phyloP scores from a whole-genome alignment of 2,113 vertebrate genomes.

The Notothenia coriiceps region DNA sequence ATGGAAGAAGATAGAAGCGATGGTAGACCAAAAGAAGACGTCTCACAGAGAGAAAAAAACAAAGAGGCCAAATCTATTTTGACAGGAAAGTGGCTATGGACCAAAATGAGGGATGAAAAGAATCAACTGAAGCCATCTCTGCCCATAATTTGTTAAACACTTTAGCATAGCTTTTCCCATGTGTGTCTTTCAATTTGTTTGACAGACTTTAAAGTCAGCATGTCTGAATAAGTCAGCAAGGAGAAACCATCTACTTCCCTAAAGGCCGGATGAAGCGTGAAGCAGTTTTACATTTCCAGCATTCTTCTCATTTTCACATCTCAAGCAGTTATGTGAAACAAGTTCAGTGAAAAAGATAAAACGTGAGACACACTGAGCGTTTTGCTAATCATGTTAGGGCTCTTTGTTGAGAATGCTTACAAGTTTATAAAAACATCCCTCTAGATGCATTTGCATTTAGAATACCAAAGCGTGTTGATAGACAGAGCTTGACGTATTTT shows the following conservation, averaged over 20 bases:
- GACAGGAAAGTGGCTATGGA: constrained; percentile 64
- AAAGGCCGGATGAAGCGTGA: constrained; percentile 12
- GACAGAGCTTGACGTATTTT: background rate
- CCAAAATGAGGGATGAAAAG: constrained; percentile 61
- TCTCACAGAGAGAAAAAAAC: constrained; percentile 52
- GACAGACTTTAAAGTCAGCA: constrained; percentile 63
- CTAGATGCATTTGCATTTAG: background rate
- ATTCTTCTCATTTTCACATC: constrained; percentile 13
- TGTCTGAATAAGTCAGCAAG: constrained; percentile 60
- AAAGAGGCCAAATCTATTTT: constrained; percentile 62
- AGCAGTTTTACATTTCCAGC: constrained; percentile 24
- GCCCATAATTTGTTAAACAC: constrained; percentile 73
- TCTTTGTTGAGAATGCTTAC: background rate
- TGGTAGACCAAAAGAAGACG: constrained; percentile 42
- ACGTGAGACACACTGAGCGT: background rate
- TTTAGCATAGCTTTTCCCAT: constrained; percentile 58
- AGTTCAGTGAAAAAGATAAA: background rate
- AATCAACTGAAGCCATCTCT: constrained; percentile 53
- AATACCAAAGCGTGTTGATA: background rate
- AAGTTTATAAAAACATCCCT: constrained; percentile 4
- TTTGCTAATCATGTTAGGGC: background rate
- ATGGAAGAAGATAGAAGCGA: constrained; percentile 55
- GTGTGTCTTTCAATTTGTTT: constrained; percentile 67
- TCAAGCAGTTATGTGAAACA: background rate
- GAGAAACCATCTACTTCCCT: constrained; percentile 13